Base-by-base conservation (phyloP, 2,113 vertebrate species). In the Agapornis roseicollis region DNA sequence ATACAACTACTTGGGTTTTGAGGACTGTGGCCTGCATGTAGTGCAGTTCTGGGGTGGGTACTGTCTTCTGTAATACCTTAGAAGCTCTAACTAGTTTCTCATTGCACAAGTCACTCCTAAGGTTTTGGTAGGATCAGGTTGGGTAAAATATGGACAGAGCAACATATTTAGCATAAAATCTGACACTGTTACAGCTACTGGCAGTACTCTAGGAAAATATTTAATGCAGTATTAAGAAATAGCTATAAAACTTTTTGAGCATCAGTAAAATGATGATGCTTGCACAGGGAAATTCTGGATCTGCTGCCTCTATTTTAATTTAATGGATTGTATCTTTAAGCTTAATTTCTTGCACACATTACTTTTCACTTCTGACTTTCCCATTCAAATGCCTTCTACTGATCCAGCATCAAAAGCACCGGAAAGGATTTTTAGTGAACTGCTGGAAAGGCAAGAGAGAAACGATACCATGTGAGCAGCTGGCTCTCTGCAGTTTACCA, bases 391-490 rank as follows among this genome's bases (percentile, higher is more conserved):
- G 8, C 35, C 60, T 80, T 20, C 33, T 61, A 9, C 25, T 56
- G 49, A 18, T 17, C 1, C 49, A 64, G 52, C 71, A 92, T 64
- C 27, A 39, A 13, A 31, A 76, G 56, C 13, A 24, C 42, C n/a
- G 22, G 39, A 20, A 68, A 46, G 28, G 63, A 10, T 69, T 28
- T 13, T 53, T 29, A 50, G 27, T 44, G 47, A 80, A 49, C n/a
- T 46, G 41, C 76, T 68, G 35, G 39, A 35, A 50, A 37, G 49
- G 52, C 28, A 42, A 60, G 29, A 72, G 33, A 79, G 41, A 74
- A 17, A 17, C 50, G 47, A 29, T 2, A 35, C 49, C 46, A 58
- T 1, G 0, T n/a, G 17, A 71, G 29, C 52, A 72, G 22, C 0
- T 27, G 41, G 35, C 14, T 61, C 31, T 65, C 56, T 70, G 60